Base-by-base conservation (phyloP, 2,797 vertebrate genomes). In the Prionace glauca region DNA sequence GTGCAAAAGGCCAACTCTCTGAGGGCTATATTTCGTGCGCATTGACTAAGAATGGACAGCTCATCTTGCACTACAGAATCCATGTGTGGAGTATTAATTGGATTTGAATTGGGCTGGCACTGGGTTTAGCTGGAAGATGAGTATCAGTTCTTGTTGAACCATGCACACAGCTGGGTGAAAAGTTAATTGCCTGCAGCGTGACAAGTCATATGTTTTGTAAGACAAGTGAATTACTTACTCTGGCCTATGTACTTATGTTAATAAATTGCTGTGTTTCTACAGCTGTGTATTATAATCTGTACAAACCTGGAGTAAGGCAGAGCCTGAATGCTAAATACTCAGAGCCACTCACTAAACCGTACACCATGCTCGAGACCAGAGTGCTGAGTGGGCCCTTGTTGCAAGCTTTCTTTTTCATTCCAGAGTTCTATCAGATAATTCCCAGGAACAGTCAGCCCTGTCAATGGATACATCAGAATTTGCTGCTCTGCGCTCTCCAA, bases 171-270 rank as follows among this genome's bases (percentile, higher is more conserved):
- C 69, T 77, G 12, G 71, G 93, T 77, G 67, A 72, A 95, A 74
- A 95, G 71, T 95, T 74, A 95, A 95, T 95, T 95, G 93, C 72
- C 69, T 95, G 69, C 69, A 56, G 93, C 50, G 4, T 92, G 65
- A 92, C 62, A 92, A 41, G 62, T 92, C 90, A 92, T 69, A 92
- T 69, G 90, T 92, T 92, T 65, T 92, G 90, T 12, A 69, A 92
- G 65, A 69, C 67, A 69, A 69, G 90, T 92, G 90, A 92, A 92
- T 69, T 41, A 92, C 65, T 92, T 92, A 69, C 62, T 92, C 67
- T 92, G 65, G 62, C 65, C 90, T 24, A 92, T 92, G 65, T 92
- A 92, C 62, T 67, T 92, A 24, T 26, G 65, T 92, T 92, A 92
- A 92, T 92, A 92, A 92, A 69, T 92, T 92, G 18, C 60, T 91